phyloP scores from a whole-genome alignment of 2,797 vertebrate genomes.

The Cyprinella venusta region DNA sequence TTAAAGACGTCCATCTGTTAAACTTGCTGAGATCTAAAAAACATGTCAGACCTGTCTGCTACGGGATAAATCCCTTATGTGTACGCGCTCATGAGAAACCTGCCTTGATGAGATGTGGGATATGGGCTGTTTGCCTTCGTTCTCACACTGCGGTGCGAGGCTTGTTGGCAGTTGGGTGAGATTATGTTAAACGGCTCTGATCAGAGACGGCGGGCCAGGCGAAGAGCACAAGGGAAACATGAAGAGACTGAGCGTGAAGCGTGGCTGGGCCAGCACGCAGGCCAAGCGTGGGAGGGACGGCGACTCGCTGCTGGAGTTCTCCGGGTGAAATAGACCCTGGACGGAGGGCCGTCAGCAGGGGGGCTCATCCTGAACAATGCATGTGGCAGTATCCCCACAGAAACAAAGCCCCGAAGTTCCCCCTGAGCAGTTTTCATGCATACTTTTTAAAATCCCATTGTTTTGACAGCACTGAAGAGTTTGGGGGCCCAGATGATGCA shows the following conservation, averaged over 20 bases:
- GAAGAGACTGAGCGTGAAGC: conserved; percentile 66
- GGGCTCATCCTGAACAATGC: conserved; percentile 70
- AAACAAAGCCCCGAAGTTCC: conserved; percentile 68
- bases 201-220: conserved; percentile 18
- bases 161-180: conserved; percentile 41
- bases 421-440: conserved; percentile 63
- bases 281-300: conserved; percentile 38
- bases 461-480: conserved; percentile 66
- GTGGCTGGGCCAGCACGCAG: conserved; percentile 53
- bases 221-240: conserved; percentile 45
- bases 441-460: conserved; percentile 72
- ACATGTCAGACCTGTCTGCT: background rate
- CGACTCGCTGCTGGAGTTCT: conserved; percentile 26
- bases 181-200: conserved; percentile 47
- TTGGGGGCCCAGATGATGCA: conserved; percentile 44
- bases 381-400: conserved; percentile 66
- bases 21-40: background rate
- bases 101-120: background rate
- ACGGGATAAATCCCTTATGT: background rate
- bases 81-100: conserved; percentile 11
- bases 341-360: conserved; percentile 41
- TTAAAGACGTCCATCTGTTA: conserved; percentile 2
- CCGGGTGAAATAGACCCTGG: background rate
- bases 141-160: conserved; percentile 17
- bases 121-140: conserved; percentile 8